Evolutionary conservation across 2,113 vertebrate genomes (phyloP).

Genomic region (Neomonachus schauinslandi): DNA sequence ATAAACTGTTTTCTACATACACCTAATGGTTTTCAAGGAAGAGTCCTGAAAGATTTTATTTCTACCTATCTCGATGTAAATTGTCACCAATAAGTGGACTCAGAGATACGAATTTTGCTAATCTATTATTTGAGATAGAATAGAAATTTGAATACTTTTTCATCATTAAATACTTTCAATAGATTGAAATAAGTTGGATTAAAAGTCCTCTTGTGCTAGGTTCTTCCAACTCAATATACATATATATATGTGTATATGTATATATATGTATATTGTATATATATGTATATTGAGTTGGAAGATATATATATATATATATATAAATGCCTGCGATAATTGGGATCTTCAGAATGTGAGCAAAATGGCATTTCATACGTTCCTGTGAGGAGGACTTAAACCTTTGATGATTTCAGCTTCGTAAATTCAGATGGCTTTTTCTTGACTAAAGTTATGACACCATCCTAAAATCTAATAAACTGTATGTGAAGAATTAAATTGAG

Average conservation of each 20-base stretch:
- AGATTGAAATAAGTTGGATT: neutral
- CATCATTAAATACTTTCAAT: slow-evolving; percentile 20
- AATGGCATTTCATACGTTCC: neutral
- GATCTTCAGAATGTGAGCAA: neutral
- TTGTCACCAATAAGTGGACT: slow-evolving; percentile 3
- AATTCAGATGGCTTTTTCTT: slow-evolving; percentile 52
- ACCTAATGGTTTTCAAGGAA: slow-evolving; percentile 28
- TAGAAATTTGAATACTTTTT: slow-evolving; percentile 21
- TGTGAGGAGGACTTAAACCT: neutral
- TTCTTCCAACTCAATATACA: neutral
- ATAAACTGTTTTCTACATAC: slow-evolving; percentile 7
- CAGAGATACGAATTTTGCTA: slow-evolving; percentile 30
- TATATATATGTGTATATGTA: neutral
- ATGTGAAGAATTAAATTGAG: neutral
- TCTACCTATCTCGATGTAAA: slow-evolving; percentile 43
- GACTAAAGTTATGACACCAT: neutral
- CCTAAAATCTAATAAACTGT: slow-evolving; percentile 43
- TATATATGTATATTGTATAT: neutral
- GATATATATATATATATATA: neutral
- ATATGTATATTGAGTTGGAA: neutral
- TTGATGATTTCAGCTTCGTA: slow-evolving; percentile 3
- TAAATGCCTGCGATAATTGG: neutral
- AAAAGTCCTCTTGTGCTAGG: neutral
- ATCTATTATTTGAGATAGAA: neutral
- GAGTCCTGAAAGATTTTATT: slow-evolving; percentile 48